These are phyloP conservation scores for Porites rus DNA, from an alignment of 92 coral and sea anemone genomes.

Conservation along the genomic window DNA sequence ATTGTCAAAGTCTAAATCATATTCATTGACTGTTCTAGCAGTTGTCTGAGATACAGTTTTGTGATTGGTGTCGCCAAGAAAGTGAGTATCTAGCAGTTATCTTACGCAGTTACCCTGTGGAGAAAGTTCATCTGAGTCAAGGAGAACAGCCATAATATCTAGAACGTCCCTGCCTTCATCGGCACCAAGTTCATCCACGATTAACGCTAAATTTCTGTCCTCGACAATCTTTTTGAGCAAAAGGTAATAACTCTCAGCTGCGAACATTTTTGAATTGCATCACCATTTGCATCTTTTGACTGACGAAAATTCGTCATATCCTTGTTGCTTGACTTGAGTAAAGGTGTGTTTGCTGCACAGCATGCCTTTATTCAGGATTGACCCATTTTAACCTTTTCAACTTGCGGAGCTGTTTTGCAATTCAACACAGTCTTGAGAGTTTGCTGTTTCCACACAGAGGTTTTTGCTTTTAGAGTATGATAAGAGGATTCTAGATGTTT, in stretches of 20 bases:
- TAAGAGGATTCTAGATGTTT: too few species aligned
- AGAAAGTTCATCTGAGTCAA: slow-evolving; percentile 50
- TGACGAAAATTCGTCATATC: too few species aligned
- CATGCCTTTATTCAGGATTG: slow-evolving; percentile 14
- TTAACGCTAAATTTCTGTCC: background rate
- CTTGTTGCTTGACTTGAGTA: background rate
- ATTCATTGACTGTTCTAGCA: slow-evolving; percentile 55
- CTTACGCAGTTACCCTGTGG: slow-evolving; percentile 41
- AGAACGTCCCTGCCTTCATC: slow-evolving; percentile 54
- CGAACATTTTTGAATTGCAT: background rate
- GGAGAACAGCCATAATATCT: slow-evolving; percentile 51
- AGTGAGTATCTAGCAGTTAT: slow-evolving; percentile 51
- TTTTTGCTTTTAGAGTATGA: too few species aligned
- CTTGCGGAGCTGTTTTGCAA: slow-evolving; percentile 11
- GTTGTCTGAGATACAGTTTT: slow-evolving; percentile 14
- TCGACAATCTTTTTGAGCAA: slow-evolving; percentile 57
- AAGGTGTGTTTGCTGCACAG: background rate
- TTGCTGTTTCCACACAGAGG: too few species aligned
- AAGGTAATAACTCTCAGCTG: background rate
- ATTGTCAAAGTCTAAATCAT: slow-evolving; percentile 58
- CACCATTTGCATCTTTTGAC: background rate
- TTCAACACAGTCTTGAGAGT: too few species aligned
- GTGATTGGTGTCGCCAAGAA: slow-evolving; percentile 45
- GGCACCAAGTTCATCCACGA: slow-evolving; percentile 57
- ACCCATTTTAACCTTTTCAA: slow-evolving; percentile 55